Evolutionary conservation across 2,888 invertebrate species (phyloP).

Genomic region (Cantharis rustica): DNA sequence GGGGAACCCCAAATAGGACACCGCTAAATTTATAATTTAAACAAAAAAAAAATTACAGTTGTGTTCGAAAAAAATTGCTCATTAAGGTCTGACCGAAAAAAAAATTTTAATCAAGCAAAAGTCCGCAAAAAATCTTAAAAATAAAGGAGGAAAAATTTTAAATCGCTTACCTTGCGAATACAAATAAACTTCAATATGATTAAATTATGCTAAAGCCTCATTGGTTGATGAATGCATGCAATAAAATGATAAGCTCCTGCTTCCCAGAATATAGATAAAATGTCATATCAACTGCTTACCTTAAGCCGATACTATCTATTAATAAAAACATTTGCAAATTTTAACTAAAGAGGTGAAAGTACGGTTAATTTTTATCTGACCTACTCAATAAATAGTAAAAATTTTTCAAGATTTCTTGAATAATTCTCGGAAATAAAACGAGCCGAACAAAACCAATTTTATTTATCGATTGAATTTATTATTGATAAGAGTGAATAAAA

Average conservation of each 20-base stretch:
- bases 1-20: too few species aligned
- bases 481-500: background rate
- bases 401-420: background rate
- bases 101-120: background rate
- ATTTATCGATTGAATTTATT: background rate
- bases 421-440: background rate
- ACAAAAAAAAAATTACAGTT: too few species aligned
- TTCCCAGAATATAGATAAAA: background rate
- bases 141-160: background rate
- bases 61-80: background rate
- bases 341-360: background rate
- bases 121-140: background rate
- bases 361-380: background rate
- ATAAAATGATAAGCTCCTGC: background rate
- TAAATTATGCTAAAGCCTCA: background rate
- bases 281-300: background rate
- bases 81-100: background rate
- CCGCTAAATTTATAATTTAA: too few species aligned
- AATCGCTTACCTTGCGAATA: background rate
- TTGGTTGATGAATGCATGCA: background rate
- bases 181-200: background rate
- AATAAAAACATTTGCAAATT: background rate
- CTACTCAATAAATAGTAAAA: background rate
- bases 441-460: background rate
- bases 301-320: background rate